These are phyloP conservation scores for Phenganax stokvisi DNA, from an alignment of 92 coral and sea anemone genomes.

Conservation along the genomic window DNA sequence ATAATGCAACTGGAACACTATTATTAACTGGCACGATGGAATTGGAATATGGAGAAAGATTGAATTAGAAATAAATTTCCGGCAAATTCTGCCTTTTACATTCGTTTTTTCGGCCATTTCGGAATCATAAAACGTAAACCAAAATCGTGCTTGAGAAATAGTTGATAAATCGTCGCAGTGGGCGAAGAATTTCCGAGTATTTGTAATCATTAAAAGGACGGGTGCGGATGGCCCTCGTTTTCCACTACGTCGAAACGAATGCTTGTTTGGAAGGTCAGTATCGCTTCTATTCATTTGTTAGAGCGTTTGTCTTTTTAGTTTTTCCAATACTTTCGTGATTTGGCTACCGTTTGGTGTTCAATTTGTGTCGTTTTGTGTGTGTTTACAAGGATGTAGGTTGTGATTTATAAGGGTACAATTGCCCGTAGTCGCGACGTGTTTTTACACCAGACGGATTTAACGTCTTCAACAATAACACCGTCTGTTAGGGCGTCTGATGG, in stretches of 20 bases:
- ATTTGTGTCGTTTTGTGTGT: background rate
- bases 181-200: slow-evolving; percentile 61
- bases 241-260: slow-evolving; percentile 71
- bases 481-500: too few species aligned
- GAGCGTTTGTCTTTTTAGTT: background rate
- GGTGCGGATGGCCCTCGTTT: slow-evolving; percentile 92
- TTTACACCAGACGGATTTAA: background rate
- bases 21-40: background rate
- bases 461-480: too few species aligned
- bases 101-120: slow-evolving; percentile 10
- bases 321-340: background rate
- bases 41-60: background rate
- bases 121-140: background rate
- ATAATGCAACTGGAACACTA: too few species aligned
- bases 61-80: background rate
- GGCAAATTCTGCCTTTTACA: background rate
- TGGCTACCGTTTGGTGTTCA: too few species aligned
- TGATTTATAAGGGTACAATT: slow-evolving; percentile 77
- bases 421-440: slow-evolving; percentile 67
- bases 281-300: background rate
- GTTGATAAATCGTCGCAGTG: slow-evolving; percentile 37
- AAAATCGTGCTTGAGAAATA: background rate
- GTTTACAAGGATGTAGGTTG: slow-evolving; percentile 68
- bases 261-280: slow-evolving; percentile 91
- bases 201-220: slow-evolving; percentile 83